Base-by-base conservation (phyloP, 2,888 invertebrate genomes). In the Ophraella communa region DNA sequence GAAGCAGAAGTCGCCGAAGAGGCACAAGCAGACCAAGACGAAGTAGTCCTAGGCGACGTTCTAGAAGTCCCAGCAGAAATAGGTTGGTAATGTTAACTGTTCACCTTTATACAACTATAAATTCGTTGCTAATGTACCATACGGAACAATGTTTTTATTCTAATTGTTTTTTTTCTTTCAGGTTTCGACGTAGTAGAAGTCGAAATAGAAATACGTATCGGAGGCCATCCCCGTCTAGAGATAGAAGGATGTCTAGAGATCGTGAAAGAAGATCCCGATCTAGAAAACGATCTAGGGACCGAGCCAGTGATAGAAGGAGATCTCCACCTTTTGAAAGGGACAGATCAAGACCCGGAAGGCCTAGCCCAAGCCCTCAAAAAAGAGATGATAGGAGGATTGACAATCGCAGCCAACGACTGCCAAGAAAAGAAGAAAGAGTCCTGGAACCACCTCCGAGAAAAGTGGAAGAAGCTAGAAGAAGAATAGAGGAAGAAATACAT, bases 1-100 rank as follows among this genome's bases (percentile, higher is more conserved):
- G 80, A 49, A 76, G 78, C 52, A 72, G 79, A 49, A 73, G 77
- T 30, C 73, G 78, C 42, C 72, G 80, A 39, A 71, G 78, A 81
- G 83, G 82, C 1, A 85, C 86, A 68, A 77, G 77, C 51, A 81
- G 83, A 10, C 76, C 47, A 78, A 81, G 75, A 47, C 67, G 80
- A 60, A 67, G 74, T 52, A 74, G 80, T 62, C 71, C 85, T 42
- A 84, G 85, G 60, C 68, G 77, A 54, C 72, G 73, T 23, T 60
- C 68, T 20, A 72, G 77, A 45, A 74, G 77, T 18, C 68, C 76
- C 49, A 81, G 82, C 70, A 77, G 79, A 56, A 78, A 79, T 58
- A 76, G 80, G 79, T 79, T 62, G 60, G 72, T 61, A 49, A 53
- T 27, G 11, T 23, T 30, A 30, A 8, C 30, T 3, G 10, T 10